Evolutionary conservation across 2,888 invertebrate species (phyloP), one percentile per base, ranked within the genome.

Genomic region (Dorcus parallelipipedus): DNA sequence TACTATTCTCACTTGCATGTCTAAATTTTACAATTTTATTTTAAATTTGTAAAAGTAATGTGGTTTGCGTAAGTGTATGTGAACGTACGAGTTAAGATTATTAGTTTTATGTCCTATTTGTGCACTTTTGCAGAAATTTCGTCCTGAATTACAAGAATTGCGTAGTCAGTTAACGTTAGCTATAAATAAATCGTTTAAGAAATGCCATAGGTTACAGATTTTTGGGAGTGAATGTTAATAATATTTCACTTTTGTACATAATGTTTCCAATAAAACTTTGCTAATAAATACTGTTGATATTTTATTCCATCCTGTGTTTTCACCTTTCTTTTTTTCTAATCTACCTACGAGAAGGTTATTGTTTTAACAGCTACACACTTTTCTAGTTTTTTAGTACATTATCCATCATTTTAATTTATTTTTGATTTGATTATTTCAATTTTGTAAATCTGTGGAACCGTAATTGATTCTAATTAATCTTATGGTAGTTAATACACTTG

Each of bases 11-110:
- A 14, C 14, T 39, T 40, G 52, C 52, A 48, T 47, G 17, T 48
- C 17, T 38, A 52, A 43, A 14, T 53, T 23, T 48, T n/a, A 47
- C 38, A 47, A 52, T 40, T 58, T 58, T 58, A 58, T 58, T 56
- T 55, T 39, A 43, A 58, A 52, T 58, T 58, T 52, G 14, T 14
- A 54, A 49, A 38, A 41, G 52, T 56, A 52, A 51, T 54, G 57
- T 60, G 56, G 57, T 57, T 57, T 57, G 57, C 54, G 51, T 57
- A 60, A 57, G 57, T 60, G 60, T 60, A 57, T 54, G 59, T 59
- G 59, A 56, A 52, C 52, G 56, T 55, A 54, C 49, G 54, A 49
- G 50, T 59, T 59, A 41, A 51, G 53, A 55, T 52, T 54, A 54
- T 54, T 58, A 43, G 45, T 20, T 45, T 45, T 20, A 4, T 41